phyloP scores from a whole-genome alignment of 1,140 invertebrate species.

The Muscidifurax raptorellus region DNA sequence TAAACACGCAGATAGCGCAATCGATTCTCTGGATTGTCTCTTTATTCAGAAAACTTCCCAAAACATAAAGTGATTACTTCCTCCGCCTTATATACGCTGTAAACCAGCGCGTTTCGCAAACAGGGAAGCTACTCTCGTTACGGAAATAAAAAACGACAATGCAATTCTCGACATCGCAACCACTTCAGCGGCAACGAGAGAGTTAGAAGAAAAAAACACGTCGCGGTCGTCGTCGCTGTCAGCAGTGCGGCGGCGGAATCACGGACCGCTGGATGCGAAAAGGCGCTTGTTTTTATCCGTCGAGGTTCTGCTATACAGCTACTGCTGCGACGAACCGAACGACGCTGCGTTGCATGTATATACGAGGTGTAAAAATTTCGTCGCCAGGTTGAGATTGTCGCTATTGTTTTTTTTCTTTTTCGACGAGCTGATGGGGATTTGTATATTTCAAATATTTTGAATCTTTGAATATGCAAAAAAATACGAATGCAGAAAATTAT shows the following conservation, averaged over 20 bases:
- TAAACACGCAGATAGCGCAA: no score
- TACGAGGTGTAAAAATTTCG: no score
- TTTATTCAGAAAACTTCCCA: not conserved
- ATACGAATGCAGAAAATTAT: no score
- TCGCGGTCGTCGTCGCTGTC: not conserved
- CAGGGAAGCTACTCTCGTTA: not conserved
- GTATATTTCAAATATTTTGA: no score
- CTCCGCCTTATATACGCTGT: not conserved
- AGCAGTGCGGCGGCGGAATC: slow-evolving; percentile 1
- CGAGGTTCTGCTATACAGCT: no score
- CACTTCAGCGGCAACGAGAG: not conserved
- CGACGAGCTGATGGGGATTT: no score
- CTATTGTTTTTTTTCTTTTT: no score
- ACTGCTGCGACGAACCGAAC: not conserved
- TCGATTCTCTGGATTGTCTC: no score
- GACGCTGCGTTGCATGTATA: not conserved
- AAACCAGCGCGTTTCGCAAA: not conserved
- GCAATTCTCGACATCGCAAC: not conserved
- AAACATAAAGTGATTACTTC: not conserved
- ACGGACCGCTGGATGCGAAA: slow-evolving; percentile 27
- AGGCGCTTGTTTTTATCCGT: not conserved
- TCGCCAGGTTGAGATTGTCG: no score
- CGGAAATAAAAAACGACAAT: not conserved
- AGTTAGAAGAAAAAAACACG: slow-evolving; percentile 13
- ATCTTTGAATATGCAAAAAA: no score